Evolutionary conservation across 2,888 invertebrate genomes (phyloP).

Genomic region (Parasteatoda lunata): DNA sequence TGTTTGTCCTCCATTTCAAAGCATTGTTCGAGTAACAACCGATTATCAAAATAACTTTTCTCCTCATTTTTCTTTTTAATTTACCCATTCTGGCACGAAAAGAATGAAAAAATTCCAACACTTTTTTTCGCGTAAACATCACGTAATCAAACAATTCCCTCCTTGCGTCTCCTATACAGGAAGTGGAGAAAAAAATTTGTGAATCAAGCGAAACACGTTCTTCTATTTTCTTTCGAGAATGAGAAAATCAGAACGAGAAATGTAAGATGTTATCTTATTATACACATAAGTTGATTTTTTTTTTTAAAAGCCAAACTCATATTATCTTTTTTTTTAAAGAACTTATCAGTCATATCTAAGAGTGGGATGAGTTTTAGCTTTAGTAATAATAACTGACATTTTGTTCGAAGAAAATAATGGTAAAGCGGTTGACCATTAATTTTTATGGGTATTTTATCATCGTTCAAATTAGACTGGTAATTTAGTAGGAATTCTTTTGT

Average conservation of each 20-base stretch:
- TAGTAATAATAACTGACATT: too few relatives aligned
- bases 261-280: background rate
- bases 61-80: background rate
- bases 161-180: background rate
- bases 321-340: too few relatives aligned
- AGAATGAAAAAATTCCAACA: background rate
- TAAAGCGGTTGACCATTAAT: too few relatives aligned
- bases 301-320: too few relatives aligned
- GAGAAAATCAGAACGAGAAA: background rate
- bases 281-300: too few relatives aligned
- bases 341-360: too few relatives aligned
- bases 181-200: background rate
- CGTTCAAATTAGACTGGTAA: too few relatives aligned
- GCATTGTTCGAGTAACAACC: background rate
- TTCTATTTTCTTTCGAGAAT: background rate
- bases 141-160: constrained; percentile 3
- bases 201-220: background rate
- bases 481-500: too few relatives aligned
- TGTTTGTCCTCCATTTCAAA: background rate
- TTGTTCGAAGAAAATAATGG: too few relatives aligned
- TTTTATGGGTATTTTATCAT: too few relatives aligned
- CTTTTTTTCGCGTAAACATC: constrained; percentile 5
- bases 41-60: constrained; percentile 3
- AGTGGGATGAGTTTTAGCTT: too few relatives aligned
- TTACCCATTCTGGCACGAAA: background rate